Base-by-base conservation (phyloP, 2,113 vertebrate species). In the Ceratotherium simum region DNA sequence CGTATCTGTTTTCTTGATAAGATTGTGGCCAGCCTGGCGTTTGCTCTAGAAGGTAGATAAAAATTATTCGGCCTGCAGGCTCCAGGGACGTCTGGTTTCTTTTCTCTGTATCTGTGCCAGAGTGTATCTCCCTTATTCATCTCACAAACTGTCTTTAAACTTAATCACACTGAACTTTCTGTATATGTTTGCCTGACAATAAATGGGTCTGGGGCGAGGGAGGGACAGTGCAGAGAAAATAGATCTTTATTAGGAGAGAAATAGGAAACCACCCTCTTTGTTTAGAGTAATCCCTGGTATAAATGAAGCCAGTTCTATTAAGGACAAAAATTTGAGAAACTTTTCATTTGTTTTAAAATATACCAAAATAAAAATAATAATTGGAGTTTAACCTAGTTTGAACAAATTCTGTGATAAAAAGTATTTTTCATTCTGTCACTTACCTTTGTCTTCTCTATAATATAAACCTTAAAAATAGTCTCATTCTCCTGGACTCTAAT, bases 1-100 rank as follows among this genome's bases (percentile, higher is more conserved):
- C 96, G 21, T 97, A 96, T 98, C 97, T 98, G 75, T 96, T 96
- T 97, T 89, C 94, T 96, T 97, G 98, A 98, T 98, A 98, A 98
- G 93, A 60, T 8, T 94, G 82, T 96, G 93, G 80, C 96, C 93
- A 96, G 96, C 81, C 75, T 96, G 72, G 82, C 48, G 36, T 96
- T 98, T 81, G 85, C 65, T 97, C 95, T 95, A 90, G 93, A 97
- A 98, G 96, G 95, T 89, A 97, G 96, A 98, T 98, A 97, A 97
- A 84, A 97, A 95, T 96, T 94, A 80, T 83, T 97, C 86, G 80
- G 82, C 89, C 95, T 94, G 90, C 36, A 33, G 62, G 70, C 96
- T 97, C 29, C 92, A 90, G 81, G 33, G 56, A 96, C 27, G 92
- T 98, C 98, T 98, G 98, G 92, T 97, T 98, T 98, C 95, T 98